These are phyloP conservation scores for Lepilemur septentrionalis DNA, from an alignment of 2,797 vertebrate species.

Conservation along the genomic window DNA sequence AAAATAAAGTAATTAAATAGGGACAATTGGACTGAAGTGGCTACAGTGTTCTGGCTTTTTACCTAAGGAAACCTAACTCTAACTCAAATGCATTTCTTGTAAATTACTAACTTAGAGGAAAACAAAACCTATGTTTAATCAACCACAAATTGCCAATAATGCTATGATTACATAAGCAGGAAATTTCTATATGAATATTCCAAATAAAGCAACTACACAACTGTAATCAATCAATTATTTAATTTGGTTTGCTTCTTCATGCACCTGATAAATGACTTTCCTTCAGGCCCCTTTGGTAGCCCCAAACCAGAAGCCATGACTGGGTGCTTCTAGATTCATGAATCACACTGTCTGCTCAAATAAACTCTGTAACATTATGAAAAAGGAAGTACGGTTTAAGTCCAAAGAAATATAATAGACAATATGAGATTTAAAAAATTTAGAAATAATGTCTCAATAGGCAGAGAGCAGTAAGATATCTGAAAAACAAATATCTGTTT, in stretches of 20 bases:
- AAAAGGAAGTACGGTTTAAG: background rate
- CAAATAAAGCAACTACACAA: background rate
- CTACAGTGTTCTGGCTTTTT: background rate
- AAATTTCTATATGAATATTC: background rate
- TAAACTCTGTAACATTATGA: background rate
- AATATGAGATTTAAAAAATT: background rate
- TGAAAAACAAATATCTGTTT: background rate
- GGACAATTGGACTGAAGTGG: background rate
- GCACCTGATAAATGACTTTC: background rate
- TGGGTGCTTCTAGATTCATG: background rate
- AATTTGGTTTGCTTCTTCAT: background rate
- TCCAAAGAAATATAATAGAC: background rate
- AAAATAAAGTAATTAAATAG: background rate
- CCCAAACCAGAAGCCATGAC: background rate
- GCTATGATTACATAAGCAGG: background rate
- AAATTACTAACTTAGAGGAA: background rate
- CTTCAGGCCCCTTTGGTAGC: background rate
- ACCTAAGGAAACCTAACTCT: background rate
- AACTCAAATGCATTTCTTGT: background rate
- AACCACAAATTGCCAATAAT: background rate
- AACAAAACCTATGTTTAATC: background rate
- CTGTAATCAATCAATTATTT: background rate
- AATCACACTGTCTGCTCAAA: background rate
- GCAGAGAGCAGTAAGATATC: background rate
- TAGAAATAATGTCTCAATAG: background rate